phyloP scores from a whole-genome alignment of 2,797 vertebrate species.

The Xiphorhynchus erythropygius region DNA sequence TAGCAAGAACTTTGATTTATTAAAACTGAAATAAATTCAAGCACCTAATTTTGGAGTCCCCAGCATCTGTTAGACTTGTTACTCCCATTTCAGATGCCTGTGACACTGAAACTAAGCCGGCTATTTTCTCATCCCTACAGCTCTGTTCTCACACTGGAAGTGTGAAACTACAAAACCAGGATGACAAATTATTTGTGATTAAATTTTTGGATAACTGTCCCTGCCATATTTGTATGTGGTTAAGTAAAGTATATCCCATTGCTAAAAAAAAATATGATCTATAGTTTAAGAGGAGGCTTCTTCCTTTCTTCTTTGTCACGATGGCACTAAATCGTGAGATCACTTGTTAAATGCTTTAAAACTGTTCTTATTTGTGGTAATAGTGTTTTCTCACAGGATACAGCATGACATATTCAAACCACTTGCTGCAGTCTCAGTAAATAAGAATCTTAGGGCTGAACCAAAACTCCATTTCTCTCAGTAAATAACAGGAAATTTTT shows the following conservation, averaged over 20 bases:
- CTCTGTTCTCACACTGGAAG: background rate
- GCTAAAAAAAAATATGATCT: background rate
- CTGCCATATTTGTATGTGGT: background rate
- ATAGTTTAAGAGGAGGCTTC: background rate
- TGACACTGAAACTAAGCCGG: background rate
- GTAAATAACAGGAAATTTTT: background rate
- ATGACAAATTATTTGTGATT: background rate
- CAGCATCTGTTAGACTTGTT: background rate
- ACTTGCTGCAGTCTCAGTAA: background rate
- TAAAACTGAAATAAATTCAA: slow-evolving; percentile 58
- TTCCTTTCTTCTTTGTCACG: background rate
- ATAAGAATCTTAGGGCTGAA: background rate
- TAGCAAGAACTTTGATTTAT: slow-evolving; percentile 48
- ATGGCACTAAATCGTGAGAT: background rate
- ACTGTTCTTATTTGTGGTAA: background rate
- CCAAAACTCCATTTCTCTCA: background rate
- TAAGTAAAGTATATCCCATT: background rate
- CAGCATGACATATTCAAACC: background rate
- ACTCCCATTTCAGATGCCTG: background rate
- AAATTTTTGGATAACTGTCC: background rate
- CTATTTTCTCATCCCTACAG: background rate
- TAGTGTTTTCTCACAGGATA: background rate
- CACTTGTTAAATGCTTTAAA: background rate
- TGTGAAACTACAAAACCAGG: background rate
- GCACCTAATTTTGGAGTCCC: slow-evolving; percentile 25